Conservation (phyloP, 2,888 invertebrate species). For the Drosophila pseudotakahashii region DNA sequence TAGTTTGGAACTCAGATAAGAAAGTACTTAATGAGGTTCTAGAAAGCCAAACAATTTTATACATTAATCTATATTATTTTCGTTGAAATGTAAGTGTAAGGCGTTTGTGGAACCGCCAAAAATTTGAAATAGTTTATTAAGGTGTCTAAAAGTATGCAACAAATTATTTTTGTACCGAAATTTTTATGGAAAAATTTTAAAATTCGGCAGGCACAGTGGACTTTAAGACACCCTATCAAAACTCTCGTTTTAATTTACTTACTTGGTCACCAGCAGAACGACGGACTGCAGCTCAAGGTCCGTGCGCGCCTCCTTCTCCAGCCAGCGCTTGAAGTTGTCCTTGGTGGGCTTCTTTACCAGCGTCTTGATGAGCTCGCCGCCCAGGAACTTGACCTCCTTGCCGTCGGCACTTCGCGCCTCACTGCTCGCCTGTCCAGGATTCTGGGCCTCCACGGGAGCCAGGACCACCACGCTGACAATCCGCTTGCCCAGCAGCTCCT, state of each 20-base stretch:
- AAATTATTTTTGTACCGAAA: too few species aligned
- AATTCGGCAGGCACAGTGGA: too few species aligned
- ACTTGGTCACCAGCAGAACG: conserved; percentile 92
- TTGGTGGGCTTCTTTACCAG: conserved; percentile 90
- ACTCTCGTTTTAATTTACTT: neutral
- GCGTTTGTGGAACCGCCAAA: too few species aligned
- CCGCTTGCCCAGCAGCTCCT: conserved; percentile 89
- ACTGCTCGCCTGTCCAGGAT: conserved; percentile 66
- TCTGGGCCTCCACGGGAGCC: conserved; percentile 91
- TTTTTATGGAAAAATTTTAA: too few species aligned
- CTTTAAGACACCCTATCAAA: too few species aligned
- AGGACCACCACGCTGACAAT: conserved; percentile 94
- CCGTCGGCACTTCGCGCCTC: conserved; percentile 85
- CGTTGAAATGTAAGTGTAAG: too few species aligned
- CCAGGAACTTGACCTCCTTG: conserved; percentile 90
- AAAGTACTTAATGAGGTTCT: neutral
- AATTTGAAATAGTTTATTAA: too few species aligned
- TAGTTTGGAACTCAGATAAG: neutral
- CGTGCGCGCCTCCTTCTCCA: conserved; percentile 90
- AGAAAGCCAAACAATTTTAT: too few species aligned
- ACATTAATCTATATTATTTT: too few species aligned
- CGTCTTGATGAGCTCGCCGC: conserved; percentile 90
- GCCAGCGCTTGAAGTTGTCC: conserved; percentile 92
- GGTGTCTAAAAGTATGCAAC: too few species aligned
- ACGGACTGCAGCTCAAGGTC: conserved; percentile 91